Base-by-base conservation (phyloP, 2,113 vertebrate genomes). In the Poeciliopsis retropinna region DNA sequence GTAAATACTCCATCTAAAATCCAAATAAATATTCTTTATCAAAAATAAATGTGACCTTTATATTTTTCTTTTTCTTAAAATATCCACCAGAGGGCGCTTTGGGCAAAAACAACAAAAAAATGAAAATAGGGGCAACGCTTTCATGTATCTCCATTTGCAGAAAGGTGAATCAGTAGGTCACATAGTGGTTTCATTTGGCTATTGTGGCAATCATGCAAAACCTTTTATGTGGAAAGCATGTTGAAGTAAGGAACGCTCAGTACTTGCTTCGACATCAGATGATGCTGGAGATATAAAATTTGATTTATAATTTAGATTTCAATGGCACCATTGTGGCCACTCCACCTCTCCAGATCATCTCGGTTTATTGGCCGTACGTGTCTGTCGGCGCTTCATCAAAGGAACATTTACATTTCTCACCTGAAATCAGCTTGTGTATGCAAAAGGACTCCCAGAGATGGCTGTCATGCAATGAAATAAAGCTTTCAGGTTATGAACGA, bases 51-150 rank as follows among this genome's bases (percentile, higher is more conserved):
- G 27, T 60, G 41, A 15, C 31, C 14, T 34, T 32, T 12, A 30
- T 3, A 54, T 73, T 54, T 44, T 19, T 11, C 37, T 60, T 30
- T 51, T 28, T 70, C 28, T 69, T 12, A n/a, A 34, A 4, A 4
- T 7, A 11, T 64, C 84, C 91, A 89, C 79, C 57, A 90, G 91
- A 79, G 80, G 83, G 87, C 28, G 80, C 65, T 70, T 29, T 54
- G 31, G 19, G 14, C 29, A 37, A 63, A n/a, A 57, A 5, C 17
- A 11, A 37, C 34, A 34, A 34, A 34, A 34, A 51, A 71, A 5
- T 31, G 6, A 67, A 75, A 6, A 17, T 12, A 11, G 17, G 14
- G 37, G 4, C 9, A 12, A 17, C 34, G 5, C 12, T 15, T 76
- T 47, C 41, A 70, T 72, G 75, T 19, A 27, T 25, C 25, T 29